A percentile compares a stretch with the other conserved stretches of the same genome.
Evolutionary conservation across 35 echinoderm and acorn worm genomes (phyloP).

Genomic region (Ophiothrix spiculata): DNA sequence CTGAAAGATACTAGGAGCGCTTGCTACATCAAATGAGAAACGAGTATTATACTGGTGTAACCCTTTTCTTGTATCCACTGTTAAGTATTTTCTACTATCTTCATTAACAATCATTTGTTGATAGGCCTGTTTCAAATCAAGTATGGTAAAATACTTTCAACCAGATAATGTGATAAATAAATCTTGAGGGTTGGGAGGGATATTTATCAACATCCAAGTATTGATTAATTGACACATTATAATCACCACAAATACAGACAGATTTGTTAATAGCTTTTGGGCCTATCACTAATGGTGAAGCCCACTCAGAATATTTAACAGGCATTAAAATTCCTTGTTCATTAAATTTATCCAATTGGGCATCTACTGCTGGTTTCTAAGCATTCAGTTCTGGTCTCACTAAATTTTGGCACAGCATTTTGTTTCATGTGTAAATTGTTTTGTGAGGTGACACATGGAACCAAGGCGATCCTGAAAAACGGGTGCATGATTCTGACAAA

Average conservation of each 20-base stretch:
- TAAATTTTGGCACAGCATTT: too few relatives aligned
- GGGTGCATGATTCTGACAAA: too few relatives aligned
- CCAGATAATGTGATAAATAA: slow-evolving; percentile 44
- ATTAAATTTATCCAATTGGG: too few relatives aligned
- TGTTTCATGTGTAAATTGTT: too few relatives aligned
- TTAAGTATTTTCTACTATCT: slow-evolving; percentile 29
- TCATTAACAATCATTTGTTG: slow-evolving; percentile 44
- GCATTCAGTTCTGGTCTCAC: too few relatives aligned
- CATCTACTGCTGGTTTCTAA: too few relatives aligned
- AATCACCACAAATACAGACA: slow-evolving; percentile 45
- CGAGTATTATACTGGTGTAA: slow-evolving; percentile 32
- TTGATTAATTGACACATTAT: slow-evolving; percentile 41
- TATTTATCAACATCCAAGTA: slow-evolving; percentile 21
- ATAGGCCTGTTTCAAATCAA: slow-evolving; percentile 50
- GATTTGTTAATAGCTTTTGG: slow-evolving; percentile 10
- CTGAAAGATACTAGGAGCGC: slow-evolving; percentile 47
- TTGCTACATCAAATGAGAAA: slow-evolving; percentile 50
- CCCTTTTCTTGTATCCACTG: slow-evolving; percentile 20
- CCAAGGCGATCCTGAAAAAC: too few relatives aligned
- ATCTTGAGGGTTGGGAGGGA: slow-evolving; percentile 48
- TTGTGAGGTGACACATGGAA: too few relatives aligned
- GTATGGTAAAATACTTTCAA: slow-evolving; percentile 38
- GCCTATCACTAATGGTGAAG: slow-evolving; percentile 23
- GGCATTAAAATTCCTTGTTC: too few relatives aligned
- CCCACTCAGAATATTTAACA: slow-evolving; percentile 35